Percentiles rank a stretch among this genome's conserved stretches.
These are phyloP conservation scores for Diploscapter pachys DNA, from an alignment of 1,140 invertebrate genomes.

Conservation along the genomic window DNA sequence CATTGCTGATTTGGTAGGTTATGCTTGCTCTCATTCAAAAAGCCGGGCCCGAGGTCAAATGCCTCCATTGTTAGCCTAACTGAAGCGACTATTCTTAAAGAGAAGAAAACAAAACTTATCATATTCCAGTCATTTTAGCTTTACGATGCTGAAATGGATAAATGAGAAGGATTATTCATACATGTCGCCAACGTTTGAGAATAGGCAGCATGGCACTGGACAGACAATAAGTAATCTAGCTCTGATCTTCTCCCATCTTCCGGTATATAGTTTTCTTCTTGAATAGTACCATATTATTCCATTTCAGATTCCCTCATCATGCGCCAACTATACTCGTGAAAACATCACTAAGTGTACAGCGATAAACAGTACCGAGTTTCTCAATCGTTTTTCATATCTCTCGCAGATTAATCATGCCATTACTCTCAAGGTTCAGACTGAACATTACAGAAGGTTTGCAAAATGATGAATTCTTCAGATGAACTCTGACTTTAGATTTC, in stretches of 20 bases:
- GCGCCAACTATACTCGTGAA: neutral
- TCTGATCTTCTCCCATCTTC: slow-evolving; percentile 46
- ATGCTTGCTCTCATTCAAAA: no score
- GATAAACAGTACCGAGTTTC: slow-evolving; percentile 19
- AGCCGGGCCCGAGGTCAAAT: no score
- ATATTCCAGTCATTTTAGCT: slow-evolving; percentile 6
- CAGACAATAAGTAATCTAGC: slow-evolving; percentile 66
- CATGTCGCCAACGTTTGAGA: slow-evolving; percentile 67
- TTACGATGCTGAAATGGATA: slow-evolving; percentile 51
- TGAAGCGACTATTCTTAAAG: no score
- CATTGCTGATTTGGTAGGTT: no score
- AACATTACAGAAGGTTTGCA: slow-evolving; percentile 77
- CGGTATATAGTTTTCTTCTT: slow-evolving; percentile 49
- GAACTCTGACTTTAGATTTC: slow-evolving; percentile 35
- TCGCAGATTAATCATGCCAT: slow-evolving; percentile 78
- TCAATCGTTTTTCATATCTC: slow-evolving; percentile 45
- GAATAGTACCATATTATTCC: neutral
- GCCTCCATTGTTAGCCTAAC: no score
- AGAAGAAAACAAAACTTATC: no score
- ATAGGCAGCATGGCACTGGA: slow-evolving; percentile 77
- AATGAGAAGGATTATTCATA: slow-evolving; percentile 66
- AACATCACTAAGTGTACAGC: slow-evolving; percentile 7
- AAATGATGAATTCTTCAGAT: neutral
- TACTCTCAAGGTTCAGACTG: slow-evolving; percentile 79
- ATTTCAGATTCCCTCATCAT: slow-evolving; percentile 23